Evolutionary conservation across 2,888 invertebrate genomes (phyloP), one percentile per base, ranked within the genome.

Genomic region (Hypsopygia costalis): DNA sequence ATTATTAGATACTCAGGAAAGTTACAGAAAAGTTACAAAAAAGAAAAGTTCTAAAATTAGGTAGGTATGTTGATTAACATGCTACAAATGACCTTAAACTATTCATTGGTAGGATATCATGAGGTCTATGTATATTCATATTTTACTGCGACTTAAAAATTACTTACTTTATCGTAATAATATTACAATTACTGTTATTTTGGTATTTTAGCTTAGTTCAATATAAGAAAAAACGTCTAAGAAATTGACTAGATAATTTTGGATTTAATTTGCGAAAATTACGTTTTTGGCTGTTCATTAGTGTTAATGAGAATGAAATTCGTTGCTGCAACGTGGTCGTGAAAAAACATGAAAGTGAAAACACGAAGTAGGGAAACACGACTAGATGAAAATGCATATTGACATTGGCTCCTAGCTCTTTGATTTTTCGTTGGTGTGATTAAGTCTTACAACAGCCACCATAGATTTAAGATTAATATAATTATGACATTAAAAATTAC

Each of bases 161-260:
- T 12, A 32, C 12, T 25, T 27, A 25, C 27, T 8, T n/a, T 9
- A n/a, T 37, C n/a, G 8, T 29, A 7, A 29, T 28, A 30, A 10
- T 21, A 36, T 29, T 36, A 7, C 9, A 60, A 43, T 59, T 64
- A 68, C 58, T 67, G 71, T 66, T 53, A 62, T 67, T 81, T 81
- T 82, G 81, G 82, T 82, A 76, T 76, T 69, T 52, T 76, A 81
- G 69, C 81, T 77, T 76, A 78, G 69, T 68, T 66, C 59, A 51
- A 52, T 49, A 51, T 47, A 65, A 67, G 69, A 60, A 69, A 64
- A 58, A 57, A 55, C 50, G 59, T 69, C 74, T 70, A 62, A 66
- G 52, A 66, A 63, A 72, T 77, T 87, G 87, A 87, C 87, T 87
- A 87, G 87, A 87, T 69, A 86, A 83, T 74, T 85, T 85, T 86